Base-by-base conservation (phyloP, 2,113 vertebrate genomes). In the Cephalopterus ornatus region DNA sequence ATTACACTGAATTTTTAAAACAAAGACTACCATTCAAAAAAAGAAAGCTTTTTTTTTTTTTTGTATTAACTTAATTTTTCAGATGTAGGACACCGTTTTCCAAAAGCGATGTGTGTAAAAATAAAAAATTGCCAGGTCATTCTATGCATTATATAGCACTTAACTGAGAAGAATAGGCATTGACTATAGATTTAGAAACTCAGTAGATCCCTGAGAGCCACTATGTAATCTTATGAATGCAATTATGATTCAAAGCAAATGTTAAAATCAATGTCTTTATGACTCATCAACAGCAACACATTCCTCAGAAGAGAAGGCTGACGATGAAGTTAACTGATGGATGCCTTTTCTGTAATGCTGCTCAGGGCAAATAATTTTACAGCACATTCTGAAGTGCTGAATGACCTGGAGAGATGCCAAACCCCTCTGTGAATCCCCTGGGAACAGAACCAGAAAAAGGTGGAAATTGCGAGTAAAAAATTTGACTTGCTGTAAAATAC, bases 191-290 rank as follows among this genome's bases (percentile, higher is more conserved):
- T 97, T 97, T 93, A 78, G 77, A 96, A 98, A 95, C 85, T 95
- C 85, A 95, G 82, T 91, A 80, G 94, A 95, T 97, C 93, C 95
- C 91, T 92, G 59, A 93, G 93, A 97, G 92, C 95, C 44, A 78
- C 89, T 96, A 59, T 94, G 96, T 97, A 95, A 97, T 98, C 94
- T 97, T 96, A 95, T 4, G 26, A 95, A 97, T 21, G 73, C 93
- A 97, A 96, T 98, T 97, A 97, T 83, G 87, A 96, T 92, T 97
- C 94, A 96, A 94, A 97, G 96, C 92, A 95, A 97, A 96, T 97
- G 97, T 95, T 96, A 98, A 97, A 98, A 97, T 97, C 97, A 92
- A 97, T 97, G 97, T 86, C 91, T 97, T 97, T 97, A 95, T 97
- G 97, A 97, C 76, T 96, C 96, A 97, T 96, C 93, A 97, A 89